phyloP scores from a whole-genome alignment of 2,113 vertebrate genomes.

The Montifringilla adamsi region DNA sequence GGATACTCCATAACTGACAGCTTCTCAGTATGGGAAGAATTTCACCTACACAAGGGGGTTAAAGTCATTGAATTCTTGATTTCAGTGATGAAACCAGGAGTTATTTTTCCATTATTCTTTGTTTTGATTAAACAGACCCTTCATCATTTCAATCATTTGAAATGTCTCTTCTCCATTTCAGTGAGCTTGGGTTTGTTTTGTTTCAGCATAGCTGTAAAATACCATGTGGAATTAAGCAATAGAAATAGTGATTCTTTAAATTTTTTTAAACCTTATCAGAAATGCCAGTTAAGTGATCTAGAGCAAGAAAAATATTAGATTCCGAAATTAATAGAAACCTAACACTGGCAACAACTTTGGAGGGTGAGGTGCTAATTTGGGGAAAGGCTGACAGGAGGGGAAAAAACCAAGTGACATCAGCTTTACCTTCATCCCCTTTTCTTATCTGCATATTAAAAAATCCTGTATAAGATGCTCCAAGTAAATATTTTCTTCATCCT shows the following conservation, averaged over 20 bases:
- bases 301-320: background rate
- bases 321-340: background rate
- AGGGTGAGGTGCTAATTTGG: background rate
- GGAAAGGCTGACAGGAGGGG: background rate
- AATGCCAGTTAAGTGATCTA: background rate
- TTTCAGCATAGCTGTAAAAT: background rate
- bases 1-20: background rate
- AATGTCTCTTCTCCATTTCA: background rate
- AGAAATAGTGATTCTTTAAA: background rate
- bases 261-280: rapidly evolving
- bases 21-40: background rate
- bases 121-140: background rate
- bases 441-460: background rate
- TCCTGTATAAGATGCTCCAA: background rate
- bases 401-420: background rate
- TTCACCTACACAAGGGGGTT: background rate
- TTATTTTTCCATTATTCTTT: background rate
- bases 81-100: background rate
- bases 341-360: background rate
- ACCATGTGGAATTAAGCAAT: background rate
- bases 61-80: background rate
- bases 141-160: background rate
- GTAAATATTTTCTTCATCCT: background rate
- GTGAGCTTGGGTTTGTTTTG: background rate
- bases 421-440: background rate